Evolutionary conservation across 2,888 invertebrate species (phyloP).

Genomic region (Trichogramma dendrolimi): DNA sequence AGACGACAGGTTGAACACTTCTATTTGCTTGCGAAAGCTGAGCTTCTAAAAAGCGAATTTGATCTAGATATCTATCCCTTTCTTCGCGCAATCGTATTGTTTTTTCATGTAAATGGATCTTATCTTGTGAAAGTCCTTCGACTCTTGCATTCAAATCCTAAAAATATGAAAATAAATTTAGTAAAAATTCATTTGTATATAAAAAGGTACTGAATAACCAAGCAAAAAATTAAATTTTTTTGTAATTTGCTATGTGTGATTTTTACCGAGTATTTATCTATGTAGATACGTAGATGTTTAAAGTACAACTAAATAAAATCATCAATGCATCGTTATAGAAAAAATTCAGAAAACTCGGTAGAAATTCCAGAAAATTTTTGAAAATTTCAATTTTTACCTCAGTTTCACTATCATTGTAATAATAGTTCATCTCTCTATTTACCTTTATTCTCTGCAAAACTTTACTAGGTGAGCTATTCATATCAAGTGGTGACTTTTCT

Average conservation of each 20-base stretch:
- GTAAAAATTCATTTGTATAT: not conserved
- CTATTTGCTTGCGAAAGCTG: slow-evolving; percentile 30
- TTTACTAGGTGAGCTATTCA: slow-evolving; percentile 37
- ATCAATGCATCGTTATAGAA: too few species aligned
- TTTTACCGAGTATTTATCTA: too few species aligned
- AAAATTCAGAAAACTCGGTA: too few species aligned
- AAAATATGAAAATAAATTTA: slow-evolving; percentile 1
- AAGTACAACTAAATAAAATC: not conserved
- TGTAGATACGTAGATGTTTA: too few species aligned
- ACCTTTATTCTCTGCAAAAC: slow-evolving; percentile 50
- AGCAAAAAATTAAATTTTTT: not conserved
- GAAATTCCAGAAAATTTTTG: too few species aligned
- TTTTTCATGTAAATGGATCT: slow-evolving; percentile 39
- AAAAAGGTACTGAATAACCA: not conserved
- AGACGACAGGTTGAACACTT: slow-evolving; percentile 3
- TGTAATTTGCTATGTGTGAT: too few species aligned
- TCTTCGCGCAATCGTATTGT: slow-evolving; percentile 39
- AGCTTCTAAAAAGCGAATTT: slow-evolving; percentile 36
- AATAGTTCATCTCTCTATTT: slow-evolving; percentile 9
- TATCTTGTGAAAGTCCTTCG: slow-evolving; percentile 37
- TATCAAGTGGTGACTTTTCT: slow-evolving; percentile 46
- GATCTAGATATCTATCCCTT: slow-evolving; percentile 35
- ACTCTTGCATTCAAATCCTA: slow-evolving; percentile 37
- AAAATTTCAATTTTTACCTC: too few species aligned
- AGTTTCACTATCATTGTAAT: too few species aligned